Evolutionary conservation across 2,113 vertebrate species (phyloP), one percentile per base, ranked within the genome.

Genomic region (Odocoileus virginianus): DNA sequence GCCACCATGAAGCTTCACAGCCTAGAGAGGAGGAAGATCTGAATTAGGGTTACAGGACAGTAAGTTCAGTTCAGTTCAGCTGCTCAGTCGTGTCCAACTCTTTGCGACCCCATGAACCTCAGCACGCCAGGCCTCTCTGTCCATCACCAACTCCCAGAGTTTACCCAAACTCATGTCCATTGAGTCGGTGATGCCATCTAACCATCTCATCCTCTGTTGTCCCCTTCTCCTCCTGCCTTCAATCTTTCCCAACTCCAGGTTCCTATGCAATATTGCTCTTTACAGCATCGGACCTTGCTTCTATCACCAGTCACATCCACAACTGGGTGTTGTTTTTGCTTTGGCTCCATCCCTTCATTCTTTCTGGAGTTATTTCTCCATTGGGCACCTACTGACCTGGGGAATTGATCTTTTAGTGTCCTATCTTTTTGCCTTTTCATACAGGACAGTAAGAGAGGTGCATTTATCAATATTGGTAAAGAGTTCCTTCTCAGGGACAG

Each of bases 1-100:
- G 5, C 99, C 99, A 0, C 99, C 99, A 1, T 98, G 99, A 96
- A 97, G 98, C 33, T 99, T 98, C 94, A 99, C 67, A 28, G 99
- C 98, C 98, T 98, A 7, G 79, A 76, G 83, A 47, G 84, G 40
- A 96, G n/a, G 7, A 67, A 71, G 23, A 40, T 36, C 7, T 54
- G 64, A 74, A 25, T 90, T 19, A 95, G 40, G 30, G 45, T 79
- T 33, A 23, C 11, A 27, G 55, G 50, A 58, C 67, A 58, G 61
- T 28, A 6, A 60, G 57, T 25, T 57, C 50, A 16, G 15, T 54
- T 54, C 67, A 40, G n/a, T 40, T 40, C 67, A 71, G 67, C 40
- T 0, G 0, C 67, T 71, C 36, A 40, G n/a, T 23, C 5, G 5
- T 71, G 67, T 71, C 67, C 10, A 19, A 71, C n/a, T 71, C n/a